These are phyloP conservation scores for Epizoanthus illoricatus DNA, from an alignment of 92 coral and sea anemone species.

Conservation along the genomic window DNA sequence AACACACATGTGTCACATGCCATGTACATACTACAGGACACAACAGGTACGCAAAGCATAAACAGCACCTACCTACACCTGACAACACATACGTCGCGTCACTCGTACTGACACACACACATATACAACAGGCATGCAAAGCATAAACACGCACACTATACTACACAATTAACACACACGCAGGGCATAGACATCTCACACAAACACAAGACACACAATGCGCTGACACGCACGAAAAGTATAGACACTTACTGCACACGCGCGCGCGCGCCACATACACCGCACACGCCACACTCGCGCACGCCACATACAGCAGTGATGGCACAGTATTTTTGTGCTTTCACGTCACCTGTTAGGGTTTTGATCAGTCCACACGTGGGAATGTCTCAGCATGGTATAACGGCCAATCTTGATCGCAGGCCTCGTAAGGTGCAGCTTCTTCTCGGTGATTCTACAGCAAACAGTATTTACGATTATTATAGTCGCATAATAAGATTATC, in stretches of 20 bases:
- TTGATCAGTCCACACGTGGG: constrained; percentile 32
- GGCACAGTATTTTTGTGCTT: not conserved
- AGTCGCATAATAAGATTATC: not conserved
- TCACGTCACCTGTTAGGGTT: constrained; percentile 68
- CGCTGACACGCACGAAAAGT: too few relatives aligned
- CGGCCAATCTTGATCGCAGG: constrained; percentile 87
- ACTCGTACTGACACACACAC: not conserved
- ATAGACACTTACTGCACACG: too few relatives aligned
- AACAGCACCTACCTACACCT: too few relatives aligned
- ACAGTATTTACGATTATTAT: not conserved
- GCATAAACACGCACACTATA: not conserved
- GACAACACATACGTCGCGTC: not conserved
- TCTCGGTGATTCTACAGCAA: constrained; percentile 54
- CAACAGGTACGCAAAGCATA: not conserved
- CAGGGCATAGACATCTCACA: too few relatives aligned
- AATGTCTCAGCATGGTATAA: constrained; percentile 79
- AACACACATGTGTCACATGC: too few relatives aligned
- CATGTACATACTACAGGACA: not conserved
- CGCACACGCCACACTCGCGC: too few relatives aligned
- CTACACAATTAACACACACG: too few relatives aligned
- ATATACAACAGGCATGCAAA: not conserved
- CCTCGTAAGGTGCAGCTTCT: constrained; percentile 69
- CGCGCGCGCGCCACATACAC: too few relatives aligned
- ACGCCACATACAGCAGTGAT: too few relatives aligned
- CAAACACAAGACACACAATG: too few relatives aligned